phyloP scores from a whole-genome alignment of 2,888 invertebrate genomes.

The Pomacea canaliculata region DNA sequence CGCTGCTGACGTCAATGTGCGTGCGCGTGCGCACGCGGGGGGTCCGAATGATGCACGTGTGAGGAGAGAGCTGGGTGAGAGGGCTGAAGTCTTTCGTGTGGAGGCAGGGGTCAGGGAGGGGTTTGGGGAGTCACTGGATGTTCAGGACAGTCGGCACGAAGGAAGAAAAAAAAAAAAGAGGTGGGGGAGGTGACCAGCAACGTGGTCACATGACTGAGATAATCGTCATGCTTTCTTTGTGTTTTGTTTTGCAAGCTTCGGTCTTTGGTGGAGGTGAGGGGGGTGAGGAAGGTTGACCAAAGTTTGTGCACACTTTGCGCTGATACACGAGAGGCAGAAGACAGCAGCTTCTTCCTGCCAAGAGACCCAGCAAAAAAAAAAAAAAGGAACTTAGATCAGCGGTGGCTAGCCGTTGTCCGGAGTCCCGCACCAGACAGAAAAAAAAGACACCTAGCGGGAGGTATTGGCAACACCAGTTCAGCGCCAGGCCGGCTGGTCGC shows the following conservation, averaged over 20 bases:
- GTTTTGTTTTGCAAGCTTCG: neutral
- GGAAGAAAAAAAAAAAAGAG: too few relatives aligned
- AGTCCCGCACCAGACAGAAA: conserved; percentile 4
- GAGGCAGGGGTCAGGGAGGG: too few relatives aligned
- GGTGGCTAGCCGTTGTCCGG: neutral
- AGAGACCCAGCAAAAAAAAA: neutral
- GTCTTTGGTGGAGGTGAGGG: neutral
- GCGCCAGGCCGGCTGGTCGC: conserved; percentile 3
- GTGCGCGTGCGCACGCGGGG: too few relatives aligned
- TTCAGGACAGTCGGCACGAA: too few relatives aligned
- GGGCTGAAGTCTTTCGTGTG: too few relatives aligned
- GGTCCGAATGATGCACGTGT: too few relatives aligned
- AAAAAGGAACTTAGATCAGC: neutral
- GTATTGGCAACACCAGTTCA: neutral
- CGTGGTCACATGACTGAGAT: too few relatives aligned
- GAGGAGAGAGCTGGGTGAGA: too few relatives aligned
- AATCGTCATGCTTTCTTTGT: too few relatives aligned
- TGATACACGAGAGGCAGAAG: neutral
- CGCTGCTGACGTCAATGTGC: too few relatives aligned
- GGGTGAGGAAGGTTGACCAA: neutral
- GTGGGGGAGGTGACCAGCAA: too few relatives aligned
- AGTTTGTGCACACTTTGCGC: neutral
- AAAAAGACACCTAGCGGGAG: neutral
- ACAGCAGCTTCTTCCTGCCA: neutral
- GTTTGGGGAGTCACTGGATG: too few relatives aligned